Evolutionary conservation across 2,888 invertebrate genomes (phyloP).

Genomic region (Andricus curvator): DNA sequence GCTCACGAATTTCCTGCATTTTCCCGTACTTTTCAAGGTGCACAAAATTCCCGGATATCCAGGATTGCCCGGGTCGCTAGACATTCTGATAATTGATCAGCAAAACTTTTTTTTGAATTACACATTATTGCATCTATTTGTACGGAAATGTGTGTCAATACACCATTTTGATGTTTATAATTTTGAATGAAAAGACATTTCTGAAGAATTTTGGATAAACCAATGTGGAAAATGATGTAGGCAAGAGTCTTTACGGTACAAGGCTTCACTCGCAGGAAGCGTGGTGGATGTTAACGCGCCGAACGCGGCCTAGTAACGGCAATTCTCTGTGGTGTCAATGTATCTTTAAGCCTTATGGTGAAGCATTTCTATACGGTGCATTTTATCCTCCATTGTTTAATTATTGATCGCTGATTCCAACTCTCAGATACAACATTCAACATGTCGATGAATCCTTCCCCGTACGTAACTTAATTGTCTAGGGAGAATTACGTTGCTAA

Average conservation of each 20-base stretch:
- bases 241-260: constrained; percentile 26
- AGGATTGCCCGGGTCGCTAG: too few species aligned
- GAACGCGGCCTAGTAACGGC: constrained; percentile 69
- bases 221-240: constrained; percentile 9
- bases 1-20: too few species aligned
- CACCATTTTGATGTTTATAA: neutral
- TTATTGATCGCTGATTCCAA: neutral
- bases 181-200: neutral
- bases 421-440: neutral
- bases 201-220: neutral
- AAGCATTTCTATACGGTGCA: constrained; percentile 21
- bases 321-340: constrained; percentile 56
- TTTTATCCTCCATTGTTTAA: neutral
- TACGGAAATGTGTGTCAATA: too few species aligned
- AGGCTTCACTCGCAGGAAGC: constrained; percentile 48
- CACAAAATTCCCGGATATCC: too few species aligned
- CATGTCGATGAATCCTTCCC: neutral
- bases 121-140: too few species aligned
- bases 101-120: too few species aligned
- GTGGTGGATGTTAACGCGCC: constrained; percentile 51
- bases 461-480: neutral
- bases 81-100: too few species aligned
- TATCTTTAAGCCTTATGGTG: constrained; percentile 50
- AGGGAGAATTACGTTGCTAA: neutral
- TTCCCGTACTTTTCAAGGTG: too few species aligned